These are phyloP conservation scores for Junonia oenone DNA, from an alignment of 2,888 invertebrate genomes.

Conservation along the genomic window DNA sequence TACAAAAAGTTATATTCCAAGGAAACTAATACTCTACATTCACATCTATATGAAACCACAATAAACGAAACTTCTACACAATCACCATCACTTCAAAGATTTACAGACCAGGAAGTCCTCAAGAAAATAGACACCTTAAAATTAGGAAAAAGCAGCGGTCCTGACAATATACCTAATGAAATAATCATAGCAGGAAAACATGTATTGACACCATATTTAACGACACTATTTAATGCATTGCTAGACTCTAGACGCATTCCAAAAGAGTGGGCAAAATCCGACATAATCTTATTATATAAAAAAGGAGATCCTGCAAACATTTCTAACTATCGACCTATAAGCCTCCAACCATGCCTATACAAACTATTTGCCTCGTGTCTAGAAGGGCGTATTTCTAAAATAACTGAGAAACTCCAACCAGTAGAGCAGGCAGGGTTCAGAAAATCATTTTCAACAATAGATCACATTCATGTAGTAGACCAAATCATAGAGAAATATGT, in stretches of 20 bases:
- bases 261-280: constrained; percentile 23
- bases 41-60: too few relatives aligned
- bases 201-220: too few relatives aligned
- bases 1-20: too few relatives aligned
- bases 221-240: background rate
- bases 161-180: too few relatives aligned
- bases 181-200: too few relatives aligned
- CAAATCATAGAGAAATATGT: background rate
- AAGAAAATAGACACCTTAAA: too few relatives aligned
- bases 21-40: too few relatives aligned
- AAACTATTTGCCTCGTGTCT: constrained; percentile 1
- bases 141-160: too few relatives aligned
- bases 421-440: background rate
- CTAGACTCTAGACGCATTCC: constrained; percentile 6
- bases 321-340: constrained; percentile 24
- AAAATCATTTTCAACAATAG: background rate
- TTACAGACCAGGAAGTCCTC: too few relatives aligned
- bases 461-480: background rate
- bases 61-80: too few relatives aligned
- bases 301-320: constrained; percentile 29
- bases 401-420: background rate
- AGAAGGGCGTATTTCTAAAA: background rate
- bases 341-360: constrained; percentile 7
- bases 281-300: constrained; percentile 29
- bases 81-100: too few relatives aligned